Percentiles rank a stretch among this genome's conserved stretches.
Evolutionary conservation across 64 coral and sea anemone genomes (phyloP).

Genomic region (Hydrozoanthus tunicans): DNA sequence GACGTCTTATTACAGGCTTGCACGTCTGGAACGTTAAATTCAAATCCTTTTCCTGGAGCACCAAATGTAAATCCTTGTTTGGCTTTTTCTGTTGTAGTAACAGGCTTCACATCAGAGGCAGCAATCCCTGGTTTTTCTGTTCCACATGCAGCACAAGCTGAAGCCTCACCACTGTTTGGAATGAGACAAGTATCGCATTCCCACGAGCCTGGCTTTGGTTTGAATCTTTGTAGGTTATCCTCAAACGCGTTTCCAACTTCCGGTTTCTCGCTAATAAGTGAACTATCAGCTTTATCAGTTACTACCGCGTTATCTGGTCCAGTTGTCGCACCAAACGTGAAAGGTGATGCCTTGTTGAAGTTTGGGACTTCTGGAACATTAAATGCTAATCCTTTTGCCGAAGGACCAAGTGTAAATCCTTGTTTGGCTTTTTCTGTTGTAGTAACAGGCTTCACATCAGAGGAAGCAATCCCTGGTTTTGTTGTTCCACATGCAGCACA

Average conservation of each 20-base stretch:
- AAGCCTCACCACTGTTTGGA: background rate
- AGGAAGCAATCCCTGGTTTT: background rate
- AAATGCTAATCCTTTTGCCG: no score
- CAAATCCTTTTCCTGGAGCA: no score
- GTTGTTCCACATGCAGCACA: conserved; percentile 13
- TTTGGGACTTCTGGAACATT: no score
- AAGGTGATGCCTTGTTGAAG: background rate
- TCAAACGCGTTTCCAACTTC: background rate
- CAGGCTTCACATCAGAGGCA: background rate
- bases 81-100: no score
- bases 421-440: no score
- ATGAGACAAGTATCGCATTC: background rate
- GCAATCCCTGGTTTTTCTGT: background rate
- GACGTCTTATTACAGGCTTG: background rate
- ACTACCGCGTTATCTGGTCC: background rate
- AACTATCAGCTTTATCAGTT: background rate
- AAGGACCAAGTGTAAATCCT: no score
- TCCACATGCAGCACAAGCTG: conserved; percentile 27
- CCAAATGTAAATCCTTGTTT: no score
- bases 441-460: background rate
- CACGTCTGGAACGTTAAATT: no score
- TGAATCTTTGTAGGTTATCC: conserved; percentile 10
- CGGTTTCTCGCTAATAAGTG: no score
- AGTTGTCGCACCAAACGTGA: background rate
- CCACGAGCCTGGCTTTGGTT: conserved; percentile 21